Evolutionary conservation across 2,113 vertebrate genomes (phyloP).

Genomic region (Cygnus buccinator): DNA sequence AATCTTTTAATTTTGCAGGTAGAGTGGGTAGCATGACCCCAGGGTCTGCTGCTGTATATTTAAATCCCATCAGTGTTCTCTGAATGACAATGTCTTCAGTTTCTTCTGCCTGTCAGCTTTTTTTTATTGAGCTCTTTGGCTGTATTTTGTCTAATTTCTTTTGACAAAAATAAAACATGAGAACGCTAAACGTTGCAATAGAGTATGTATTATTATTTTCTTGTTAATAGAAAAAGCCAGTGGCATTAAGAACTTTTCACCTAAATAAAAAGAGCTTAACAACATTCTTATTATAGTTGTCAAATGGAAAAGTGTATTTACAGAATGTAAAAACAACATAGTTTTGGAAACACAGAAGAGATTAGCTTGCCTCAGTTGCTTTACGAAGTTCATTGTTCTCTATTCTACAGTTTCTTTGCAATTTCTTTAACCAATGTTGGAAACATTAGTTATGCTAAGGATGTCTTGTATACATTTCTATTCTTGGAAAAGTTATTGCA

Average conservation of each 20-base stretch:
- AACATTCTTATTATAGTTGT: not conserved
- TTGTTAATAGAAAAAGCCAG: slow-evolving; percentile 56
- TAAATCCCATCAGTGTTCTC: slow-evolving; percentile 59
- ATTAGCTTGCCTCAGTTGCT: not conserved
- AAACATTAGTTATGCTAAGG: not conserved
- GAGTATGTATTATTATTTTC: slow-evolving; percentile 62
- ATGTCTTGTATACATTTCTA: not conserved
- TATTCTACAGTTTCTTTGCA: not conserved
- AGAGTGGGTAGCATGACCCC: slow-evolving; percentile 54
- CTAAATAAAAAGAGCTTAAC: not conserved
- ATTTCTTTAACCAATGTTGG: not conserved
- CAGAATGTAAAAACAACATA: not conserved
- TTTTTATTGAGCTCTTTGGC: slow-evolving; percentile 60
- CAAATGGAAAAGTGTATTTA: not conserved
- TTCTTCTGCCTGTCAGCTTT: slow-evolving; percentile 61
- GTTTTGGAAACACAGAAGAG: not conserved
- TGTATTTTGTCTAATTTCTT: slow-evolving; percentile 58
- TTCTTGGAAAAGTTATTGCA: not conserved
- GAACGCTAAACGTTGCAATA: slow-evolving; percentile 29
- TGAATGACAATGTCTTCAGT: slow-evolving; percentile 24
- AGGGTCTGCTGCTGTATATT: slow-evolving; percentile 67
- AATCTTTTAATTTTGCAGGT: slow-evolving; percentile 78
- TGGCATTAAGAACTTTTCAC: not conserved
- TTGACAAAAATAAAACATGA: slow-evolving; percentile 43
- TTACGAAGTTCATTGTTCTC: not conserved